Base-by-base conservation (phyloP, 2,888 invertebrate genomes). In the Lasioglossum morio region DNA sequence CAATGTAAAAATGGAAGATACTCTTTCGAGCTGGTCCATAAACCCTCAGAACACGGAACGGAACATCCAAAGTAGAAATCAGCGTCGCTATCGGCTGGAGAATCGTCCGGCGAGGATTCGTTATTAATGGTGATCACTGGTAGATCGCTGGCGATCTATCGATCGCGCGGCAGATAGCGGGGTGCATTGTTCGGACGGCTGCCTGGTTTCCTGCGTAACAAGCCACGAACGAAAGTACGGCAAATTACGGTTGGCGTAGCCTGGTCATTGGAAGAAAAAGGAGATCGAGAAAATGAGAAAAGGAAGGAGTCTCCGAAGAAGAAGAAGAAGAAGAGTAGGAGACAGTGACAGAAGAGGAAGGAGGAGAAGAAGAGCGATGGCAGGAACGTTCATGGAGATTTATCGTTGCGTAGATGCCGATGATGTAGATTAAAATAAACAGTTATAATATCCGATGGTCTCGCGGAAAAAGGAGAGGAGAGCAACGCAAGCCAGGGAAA, bases 391-490 rank as follows among this genome's bases (percentile, higher is more conserved):
- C 83, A 69, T 79, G 66, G 80, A 83, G 89, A 90, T 90, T 87
- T 90, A 90, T 90, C 89, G 88, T 81, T 79, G 75, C 82, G 80
- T 88, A 85, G 89, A 90, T 82, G 82, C 89, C 90, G 88, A 90
- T 88, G 84, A 90, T 90, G 87, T 81, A 89, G 90, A 90, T 90
- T 90, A 87, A 85, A 91, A 89, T 90, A 88, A 89, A 90, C 91
- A 90, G 90, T 90, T 90, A 90, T 84, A 83, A 86, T 85, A 85
- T 89, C 85, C 88, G 79, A 89, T 85, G 87, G 63, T 27, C 60
- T 30, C 57, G 60, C 57, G 85, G 76, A 79, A 87, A 84, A 76
- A 63, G 30, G 69, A 72, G 27, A 63, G 66, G 34, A n/a, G 72
- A 34, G 19, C 40, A 34, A n/a, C n/a, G 73, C 16, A 10, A 34